Percentiles rank a stretch among this genome's conserved stretches.
Conservation (phyloP, 2,888 invertebrate genomes). For the Spatulosminthurus flaviceps region DNA sequence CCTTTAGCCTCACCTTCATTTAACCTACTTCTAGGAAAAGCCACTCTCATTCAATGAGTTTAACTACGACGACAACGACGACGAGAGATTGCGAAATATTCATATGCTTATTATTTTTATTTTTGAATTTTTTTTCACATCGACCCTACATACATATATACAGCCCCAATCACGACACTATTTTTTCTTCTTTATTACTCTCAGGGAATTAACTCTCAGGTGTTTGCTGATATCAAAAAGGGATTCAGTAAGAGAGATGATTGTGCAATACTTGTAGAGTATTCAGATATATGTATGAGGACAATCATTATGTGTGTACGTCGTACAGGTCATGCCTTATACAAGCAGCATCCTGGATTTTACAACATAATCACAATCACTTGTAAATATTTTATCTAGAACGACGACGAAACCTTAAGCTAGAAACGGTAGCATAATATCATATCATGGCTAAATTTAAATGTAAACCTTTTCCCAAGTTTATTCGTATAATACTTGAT, state of each 20-base stretch:
- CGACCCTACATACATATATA: too few relatives aligned
- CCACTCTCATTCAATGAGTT: too few relatives aligned
- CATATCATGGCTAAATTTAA: background rate
- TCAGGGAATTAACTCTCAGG: background rate
- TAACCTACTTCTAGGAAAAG: slow-evolving; percentile 44
- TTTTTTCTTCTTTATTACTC: background rate
- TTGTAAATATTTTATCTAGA: slow-evolving; percentile 9
- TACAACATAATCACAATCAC: background rate
- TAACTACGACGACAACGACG: too few relatives aligned
- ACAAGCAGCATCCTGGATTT: background rate
- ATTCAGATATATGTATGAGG: background rate
- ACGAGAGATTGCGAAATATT: background rate
- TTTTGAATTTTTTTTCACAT: background rate
- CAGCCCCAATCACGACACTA: slow-evolving; percentile 16
- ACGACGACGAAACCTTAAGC: background rate
- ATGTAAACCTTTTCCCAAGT: background rate
- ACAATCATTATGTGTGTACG: background rate
- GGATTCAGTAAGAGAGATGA: background rate
- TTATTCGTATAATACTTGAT: background rate
- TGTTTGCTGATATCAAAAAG: background rate
- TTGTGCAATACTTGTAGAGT: background rate
- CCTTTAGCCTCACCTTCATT: slow-evolving; percentile 45
- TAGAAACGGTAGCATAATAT: background rate
- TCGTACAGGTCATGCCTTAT: background rate
- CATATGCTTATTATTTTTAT: background rate